phyloP scores from a whole-genome alignment of 2,113 vertebrate genomes.

The Chlamydotis undulata region DNA sequence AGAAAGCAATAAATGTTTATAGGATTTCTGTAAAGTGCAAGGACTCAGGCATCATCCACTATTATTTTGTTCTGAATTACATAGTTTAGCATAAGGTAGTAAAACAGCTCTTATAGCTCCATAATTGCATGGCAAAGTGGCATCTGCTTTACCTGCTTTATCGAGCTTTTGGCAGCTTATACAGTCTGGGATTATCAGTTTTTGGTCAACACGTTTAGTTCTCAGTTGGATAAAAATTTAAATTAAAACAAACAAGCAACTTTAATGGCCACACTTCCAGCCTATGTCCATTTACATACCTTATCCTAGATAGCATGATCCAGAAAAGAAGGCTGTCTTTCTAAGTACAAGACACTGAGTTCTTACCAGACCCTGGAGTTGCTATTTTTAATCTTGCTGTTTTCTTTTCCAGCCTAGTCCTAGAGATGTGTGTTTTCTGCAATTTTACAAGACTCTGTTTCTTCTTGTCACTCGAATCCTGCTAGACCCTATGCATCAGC shows the following conservation, averaged over 20 bases:
- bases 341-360: background rate
- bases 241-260: background rate
- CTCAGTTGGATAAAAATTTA: background rate
- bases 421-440: background rate
- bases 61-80: background rate
- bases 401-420: background rate
- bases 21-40: background rate
- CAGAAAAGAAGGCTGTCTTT: background rate
- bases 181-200: background rate
- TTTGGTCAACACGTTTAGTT: background rate
- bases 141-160: background rate
- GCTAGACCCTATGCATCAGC: background rate
- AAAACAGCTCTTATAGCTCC: background rate
- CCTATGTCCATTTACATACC: background rate
- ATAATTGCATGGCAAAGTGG: background rate
- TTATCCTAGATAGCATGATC: background rate
- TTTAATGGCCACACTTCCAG: background rate
- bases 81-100: background rate
- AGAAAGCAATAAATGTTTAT: background rate
- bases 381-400: background rate
- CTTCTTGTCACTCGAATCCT: background rate
- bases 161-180: background rate
- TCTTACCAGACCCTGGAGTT: background rate
- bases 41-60: background rate
- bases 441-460: background rate